Evolutionary conservation across 2,113 vertebrate genomes (phyloP), one percentile per base, ranked within the genome.

Genomic region (Otus sunia): DNA sequence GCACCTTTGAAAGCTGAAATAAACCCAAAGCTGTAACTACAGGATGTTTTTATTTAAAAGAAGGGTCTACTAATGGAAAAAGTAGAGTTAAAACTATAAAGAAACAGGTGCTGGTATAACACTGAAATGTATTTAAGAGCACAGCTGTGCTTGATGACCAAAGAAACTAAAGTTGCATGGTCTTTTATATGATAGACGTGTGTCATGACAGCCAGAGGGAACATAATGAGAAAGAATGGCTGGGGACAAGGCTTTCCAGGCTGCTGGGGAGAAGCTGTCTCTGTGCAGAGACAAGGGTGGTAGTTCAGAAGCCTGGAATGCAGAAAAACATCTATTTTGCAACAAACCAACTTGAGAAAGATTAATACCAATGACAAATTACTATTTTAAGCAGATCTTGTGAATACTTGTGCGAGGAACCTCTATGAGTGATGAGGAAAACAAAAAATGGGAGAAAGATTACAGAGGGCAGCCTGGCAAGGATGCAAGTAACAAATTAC

Each of bases 161-260:
- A 55, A 82, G 68, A 92, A 77, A 29, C 1, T 50, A 32, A 81
- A 87, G 36, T 8, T 45, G 21, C n/a, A 34, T 73, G 39, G 14
- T 69, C 15, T 86, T 86, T 60, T 56, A 34, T 37, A 34, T 10
- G 45, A 91, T 19, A 30, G 49, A 56, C 2, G 0, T 10, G 12
- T 76, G 34, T 32, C 3, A 1, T 3, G 7, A 18, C 76, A 84
- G 72, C 34, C 49, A 60, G 27, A 73, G 32, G 22, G 56, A 76
- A 63, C 7, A 63, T 29, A 17, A 59, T 0, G 0, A 50, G 20
- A 82, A 66, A 32, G 30, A 37, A 73, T 0, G 1, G 53, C 23
- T 56, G 27, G 15, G 32, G 20, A 76, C 27, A 66, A 76, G n/a
- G 56, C 20, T 62, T 53, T 86, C 29, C 55, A 63, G 43, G 50